Percentiles rank a stretch among this genome's conserved stretches.
Conservation (phyloP, 2,888 invertebrate genomes). For the Plagodis pulveraria region DNA sequence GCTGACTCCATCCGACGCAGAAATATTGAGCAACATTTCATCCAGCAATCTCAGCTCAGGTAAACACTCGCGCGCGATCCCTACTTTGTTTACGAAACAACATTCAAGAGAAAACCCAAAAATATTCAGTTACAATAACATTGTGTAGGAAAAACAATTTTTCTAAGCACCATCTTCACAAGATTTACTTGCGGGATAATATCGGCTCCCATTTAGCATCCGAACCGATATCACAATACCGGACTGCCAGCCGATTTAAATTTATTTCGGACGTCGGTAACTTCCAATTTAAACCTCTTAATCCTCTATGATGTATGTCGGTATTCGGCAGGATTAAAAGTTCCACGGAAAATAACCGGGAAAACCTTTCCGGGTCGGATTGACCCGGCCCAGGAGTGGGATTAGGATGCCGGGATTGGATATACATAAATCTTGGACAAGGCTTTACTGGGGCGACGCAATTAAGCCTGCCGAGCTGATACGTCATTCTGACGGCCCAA, state of each 20-base stretch:
- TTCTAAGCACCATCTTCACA: slow-evolving; percentile 61
- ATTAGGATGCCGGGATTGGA: slow-evolving; percentile 83
- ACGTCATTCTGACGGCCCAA: slow-evolving; percentile 78
- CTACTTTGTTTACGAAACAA: slow-evolving; percentile 11
- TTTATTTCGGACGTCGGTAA: slow-evolving; percentile 85
- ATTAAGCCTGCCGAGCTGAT: slow-evolving; percentile 79
- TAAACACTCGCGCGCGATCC: slow-evolving; percentile 12
- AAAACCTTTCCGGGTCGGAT: slow-evolving; percentile 84
- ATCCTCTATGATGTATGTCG: slow-evolving; percentile 85
- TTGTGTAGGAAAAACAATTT: slow-evolving; percentile 44
- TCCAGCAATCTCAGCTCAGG: slow-evolving; percentile 6
- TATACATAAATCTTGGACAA: slow-evolving; percentile 82
- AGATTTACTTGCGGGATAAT: slow-evolving; percentile 77
- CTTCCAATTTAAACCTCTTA: slow-evolving; percentile 86
- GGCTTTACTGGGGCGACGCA: slow-evolving; percentile 79
- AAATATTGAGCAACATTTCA: slow-evolving; percentile 11
- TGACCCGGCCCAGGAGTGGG: slow-evolving; percentile 80
- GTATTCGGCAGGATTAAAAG: slow-evolving; percentile 85
- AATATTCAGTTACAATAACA: slow-evolving; percentile 34
- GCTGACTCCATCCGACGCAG: slow-evolving; percentile 1
- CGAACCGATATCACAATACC: slow-evolving; percentile 82
- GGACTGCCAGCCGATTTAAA: slow-evolving; percentile 83
- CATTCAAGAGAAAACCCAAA: slow-evolving; percentile 8
- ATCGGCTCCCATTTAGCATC: slow-evolving; percentile 81
- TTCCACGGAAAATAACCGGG: slow-evolving; percentile 85